Conservation (phyloP, 1,140 invertebrate species). For the Zaprionus vittiger region DNA sequence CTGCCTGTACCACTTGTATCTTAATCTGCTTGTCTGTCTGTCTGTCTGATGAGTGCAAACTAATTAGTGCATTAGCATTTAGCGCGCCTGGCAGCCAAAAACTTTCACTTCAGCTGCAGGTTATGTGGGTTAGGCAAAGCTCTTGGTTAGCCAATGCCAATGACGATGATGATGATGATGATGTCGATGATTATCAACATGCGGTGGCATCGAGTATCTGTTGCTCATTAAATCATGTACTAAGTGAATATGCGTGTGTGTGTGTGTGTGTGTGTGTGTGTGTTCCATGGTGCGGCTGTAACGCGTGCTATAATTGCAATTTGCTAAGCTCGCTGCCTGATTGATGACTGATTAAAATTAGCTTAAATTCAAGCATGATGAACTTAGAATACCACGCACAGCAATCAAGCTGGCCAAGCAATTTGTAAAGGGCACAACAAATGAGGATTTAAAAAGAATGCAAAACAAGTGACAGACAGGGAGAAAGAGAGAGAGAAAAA, state of each 20-base stretch:
- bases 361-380: slow-evolving; percentile 64
- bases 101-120: slow-evolving; percentile 46
- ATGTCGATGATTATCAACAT: slow-evolving; percentile 35
- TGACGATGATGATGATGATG: slow-evolving; percentile 32
- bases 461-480: slow-evolving; percentile 15
- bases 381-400: slow-evolving; percentile 47
- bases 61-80: slow-evolving; percentile 78
- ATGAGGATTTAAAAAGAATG: slow-evolving; percentile 60
- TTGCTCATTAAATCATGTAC: slow-evolving; percentile 53
- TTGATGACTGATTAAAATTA: slow-evolving; percentile 71
- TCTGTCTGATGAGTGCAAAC: slow-evolving; percentile 32
- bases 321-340: slow-evolving; percentile 44
- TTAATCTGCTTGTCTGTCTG: slow-evolving; percentile 5
- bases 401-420: background rate
- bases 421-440: slow-evolving; percentile 57
- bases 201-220: slow-evolving; percentile 28
- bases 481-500: slow-evolving; percentile 2
- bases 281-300: slow-evolving; percentile 39
- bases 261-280: slow-evolving; percentile 24
- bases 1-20: background rate
- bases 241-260: slow-evolving; percentile 23
- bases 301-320: slow-evolving; percentile 55
- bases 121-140: slow-evolving; percentile 58
- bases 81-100: slow-evolving; percentile 40
- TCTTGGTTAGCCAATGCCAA: slow-evolving; percentile 13